These are phyloP conservation scores for Zaprionus lachaisei DNA, from an alignment of 1,140 invertebrate species.

Conservation along the genomic window DNA sequence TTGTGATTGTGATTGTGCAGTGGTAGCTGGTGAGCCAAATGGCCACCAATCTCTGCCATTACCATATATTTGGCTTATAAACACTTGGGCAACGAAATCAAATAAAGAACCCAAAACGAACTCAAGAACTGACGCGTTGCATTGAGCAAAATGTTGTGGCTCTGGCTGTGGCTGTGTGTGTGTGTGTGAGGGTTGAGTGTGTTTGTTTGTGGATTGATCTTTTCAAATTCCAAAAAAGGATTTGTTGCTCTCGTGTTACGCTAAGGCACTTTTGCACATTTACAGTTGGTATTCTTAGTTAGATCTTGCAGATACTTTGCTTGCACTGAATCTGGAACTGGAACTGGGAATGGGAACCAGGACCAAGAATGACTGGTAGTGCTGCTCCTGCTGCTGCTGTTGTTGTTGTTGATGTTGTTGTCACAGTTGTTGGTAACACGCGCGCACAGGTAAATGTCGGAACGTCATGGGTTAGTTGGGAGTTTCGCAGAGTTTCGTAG, in stretches of 20 bases:
- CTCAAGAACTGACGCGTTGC: conserved; percentile 46
- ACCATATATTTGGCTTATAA: conserved; percentile 85
- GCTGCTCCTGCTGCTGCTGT: conserved; percentile 18
- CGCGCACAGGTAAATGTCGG: conserved; percentile 55
- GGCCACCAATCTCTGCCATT: conserved; percentile 87
- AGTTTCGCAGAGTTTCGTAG: conserved; percentile 32
- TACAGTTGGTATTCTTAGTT: conserved; percentile 33
- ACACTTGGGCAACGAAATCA: conserved; percentile 56
- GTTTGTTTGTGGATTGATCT: neutral
- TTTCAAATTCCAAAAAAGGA: neutral
- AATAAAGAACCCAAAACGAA: conserved; percentile 35
- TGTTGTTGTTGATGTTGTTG: conserved; percentile 32
- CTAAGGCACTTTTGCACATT: conserved; percentile 65
- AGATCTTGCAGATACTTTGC: conserved; percentile 32
- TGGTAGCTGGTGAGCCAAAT: conserved; percentile 87
- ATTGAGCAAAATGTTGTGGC: conserved; percentile 53
- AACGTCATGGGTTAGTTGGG: conserved; percentile 36
- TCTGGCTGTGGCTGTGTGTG: conserved; percentile 19
- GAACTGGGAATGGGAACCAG: neutral
- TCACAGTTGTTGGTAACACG: conserved; percentile 40
- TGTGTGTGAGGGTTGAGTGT: neutral
- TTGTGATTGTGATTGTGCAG: conserved; percentile 84
- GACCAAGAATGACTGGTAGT: neutral
- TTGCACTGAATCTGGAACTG: conserved; percentile 12
- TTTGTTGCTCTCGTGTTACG: neutral